A percentile compares a stretch with the other conserved stretches of the same genome.
Conservation (phyloP, 2,797 vertebrate species). For the Telmatherina bonti region DNA sequence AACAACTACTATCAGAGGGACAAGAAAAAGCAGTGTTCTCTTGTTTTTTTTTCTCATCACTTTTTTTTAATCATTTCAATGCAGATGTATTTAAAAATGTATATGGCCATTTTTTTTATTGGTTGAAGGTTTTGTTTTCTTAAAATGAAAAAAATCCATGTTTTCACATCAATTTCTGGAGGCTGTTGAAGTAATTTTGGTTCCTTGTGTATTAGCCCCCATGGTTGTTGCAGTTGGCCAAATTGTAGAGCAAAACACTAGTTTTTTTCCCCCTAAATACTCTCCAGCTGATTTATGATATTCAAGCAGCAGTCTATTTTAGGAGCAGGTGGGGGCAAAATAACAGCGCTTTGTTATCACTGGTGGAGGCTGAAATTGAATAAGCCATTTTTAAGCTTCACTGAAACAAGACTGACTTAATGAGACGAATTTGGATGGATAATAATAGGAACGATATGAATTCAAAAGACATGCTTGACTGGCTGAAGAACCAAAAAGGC, state of each 20-base stretch:
- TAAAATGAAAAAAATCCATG: neutral
- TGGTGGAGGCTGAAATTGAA: slow-evolving; percentile 64
- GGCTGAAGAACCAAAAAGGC: slow-evolving; percentile 64
- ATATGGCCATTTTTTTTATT: neutral
- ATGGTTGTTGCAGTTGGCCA: slow-evolving; percentile 55
- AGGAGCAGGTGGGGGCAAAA: slow-evolving; percentile 57
- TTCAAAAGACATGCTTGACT: slow-evolving; percentile 53
- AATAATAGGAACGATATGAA: slow-evolving; percentile 70
- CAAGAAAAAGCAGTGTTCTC: neutral
- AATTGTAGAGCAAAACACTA: slow-evolving; percentile 37
- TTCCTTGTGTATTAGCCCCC: slow-evolving; percentile 43
- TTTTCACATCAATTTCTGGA: slow-evolving; percentile 15
- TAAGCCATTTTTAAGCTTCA: slow-evolving; percentile 65
- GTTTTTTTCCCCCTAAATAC: slow-evolving; percentile 63
- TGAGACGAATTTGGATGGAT: slow-evolving; percentile 68
- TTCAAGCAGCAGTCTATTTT: slow-evolving; percentile 70
- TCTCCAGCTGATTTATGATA: slow-evolving; percentile 57
- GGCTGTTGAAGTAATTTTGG: slow-evolving; percentile 41
- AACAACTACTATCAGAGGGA: slow-evolving; percentile 24
- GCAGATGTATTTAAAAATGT: neutral
- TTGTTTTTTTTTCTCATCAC: neutral
- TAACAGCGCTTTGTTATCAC: slow-evolving; percentile 66
- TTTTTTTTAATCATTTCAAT: neutral
- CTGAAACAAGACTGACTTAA: slow-evolving; percentile 61
- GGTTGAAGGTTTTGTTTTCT: neutral